Conservation (phyloP, 1,140 invertebrate species). For the Drosophila nigrodunni region DNA sequence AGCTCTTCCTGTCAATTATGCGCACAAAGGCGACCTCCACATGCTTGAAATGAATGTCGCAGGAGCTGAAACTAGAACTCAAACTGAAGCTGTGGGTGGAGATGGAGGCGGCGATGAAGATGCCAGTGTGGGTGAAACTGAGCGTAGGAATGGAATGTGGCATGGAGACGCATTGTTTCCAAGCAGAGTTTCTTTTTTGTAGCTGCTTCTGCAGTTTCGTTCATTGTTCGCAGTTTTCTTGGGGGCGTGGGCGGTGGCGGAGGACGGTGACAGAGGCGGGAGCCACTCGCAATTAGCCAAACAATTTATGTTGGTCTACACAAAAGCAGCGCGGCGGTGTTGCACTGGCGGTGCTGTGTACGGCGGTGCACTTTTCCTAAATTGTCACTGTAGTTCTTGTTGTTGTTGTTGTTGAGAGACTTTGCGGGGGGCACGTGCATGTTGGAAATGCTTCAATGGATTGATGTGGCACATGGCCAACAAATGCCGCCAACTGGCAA, state of each 20-base stretch:
- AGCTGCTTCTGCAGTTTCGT: neutral
- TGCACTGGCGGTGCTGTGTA: constrained; percentile 19
- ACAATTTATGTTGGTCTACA: constrained; percentile 66
- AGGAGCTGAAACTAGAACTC: neutral
- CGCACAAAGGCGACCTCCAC: constrained; percentile 54
- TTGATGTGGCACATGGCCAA: constrained; percentile 54
- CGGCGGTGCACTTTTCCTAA: neutral
- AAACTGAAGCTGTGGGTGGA: neutral
- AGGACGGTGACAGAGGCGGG: constrained; percentile 1
- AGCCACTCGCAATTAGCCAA: constrained; percentile 75
- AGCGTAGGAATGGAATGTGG: no score
- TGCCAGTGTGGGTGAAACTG: no score
- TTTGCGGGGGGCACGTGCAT: constrained; percentile 12
- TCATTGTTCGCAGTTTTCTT: neutral
- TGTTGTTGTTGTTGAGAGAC: constrained; percentile 9
- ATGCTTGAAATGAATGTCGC: constrained; percentile 15
- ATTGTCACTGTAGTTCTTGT: constrained; percentile 22
- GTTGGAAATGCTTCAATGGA: constrained; percentile 36
- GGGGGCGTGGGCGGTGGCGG: neutral
- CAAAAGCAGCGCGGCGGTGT: constrained; percentile 42
- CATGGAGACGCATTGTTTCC: constrained; percentile 28
- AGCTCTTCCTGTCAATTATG: constrained; percentile 66
- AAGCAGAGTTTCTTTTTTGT: constrained; percentile 14
- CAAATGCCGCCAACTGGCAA: constrained; percentile 16
- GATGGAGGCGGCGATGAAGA: neutral